phyloP scores from a whole-genome alignment of 2,888 invertebrate genomes.

The Agapostemon virescens region DNA sequence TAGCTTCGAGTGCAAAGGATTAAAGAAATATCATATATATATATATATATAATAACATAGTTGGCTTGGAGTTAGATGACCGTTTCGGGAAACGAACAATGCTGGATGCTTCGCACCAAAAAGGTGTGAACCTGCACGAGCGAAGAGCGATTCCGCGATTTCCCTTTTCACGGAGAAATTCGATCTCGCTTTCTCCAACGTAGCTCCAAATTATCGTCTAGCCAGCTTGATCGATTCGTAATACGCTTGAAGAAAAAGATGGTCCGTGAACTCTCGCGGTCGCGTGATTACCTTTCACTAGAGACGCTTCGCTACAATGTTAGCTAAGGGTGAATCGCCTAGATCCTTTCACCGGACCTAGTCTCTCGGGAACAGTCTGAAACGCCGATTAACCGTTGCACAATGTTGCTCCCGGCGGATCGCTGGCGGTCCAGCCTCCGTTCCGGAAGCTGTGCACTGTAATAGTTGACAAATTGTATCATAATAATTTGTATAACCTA shows the following conservation, averaged over 20 bases:
- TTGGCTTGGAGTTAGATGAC: too few species aligned
- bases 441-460: background rate
- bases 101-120: background rate
- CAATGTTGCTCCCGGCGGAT: constrained; percentile 2
- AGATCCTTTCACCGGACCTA: background rate
- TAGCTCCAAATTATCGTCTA: background rate
- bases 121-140: too few species aligned
- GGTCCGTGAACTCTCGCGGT: background rate
- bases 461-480: constrained; percentile 2
- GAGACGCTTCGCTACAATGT: background rate
- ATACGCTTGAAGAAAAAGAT: background rate
- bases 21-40: too few species aligned
- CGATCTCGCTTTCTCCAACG: background rate
- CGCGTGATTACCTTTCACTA: constrained; percentile 4
- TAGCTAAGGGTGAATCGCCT: background rate
- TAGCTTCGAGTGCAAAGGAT: too few species aligned
- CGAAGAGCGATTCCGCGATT: background rate
- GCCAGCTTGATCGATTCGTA: background rate
- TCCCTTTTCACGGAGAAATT: constrained; percentile 4
- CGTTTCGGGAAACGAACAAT: too few species aligned
- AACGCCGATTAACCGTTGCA: background rate
- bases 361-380: background rate
- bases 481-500: background rate
- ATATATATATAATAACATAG: too few species aligned
- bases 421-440: background rate